These are phyloP conservation scores for Cheilosia urbana DNA, from an alignment of 2,888 invertebrate species.

Conservation along the genomic window DNA sequence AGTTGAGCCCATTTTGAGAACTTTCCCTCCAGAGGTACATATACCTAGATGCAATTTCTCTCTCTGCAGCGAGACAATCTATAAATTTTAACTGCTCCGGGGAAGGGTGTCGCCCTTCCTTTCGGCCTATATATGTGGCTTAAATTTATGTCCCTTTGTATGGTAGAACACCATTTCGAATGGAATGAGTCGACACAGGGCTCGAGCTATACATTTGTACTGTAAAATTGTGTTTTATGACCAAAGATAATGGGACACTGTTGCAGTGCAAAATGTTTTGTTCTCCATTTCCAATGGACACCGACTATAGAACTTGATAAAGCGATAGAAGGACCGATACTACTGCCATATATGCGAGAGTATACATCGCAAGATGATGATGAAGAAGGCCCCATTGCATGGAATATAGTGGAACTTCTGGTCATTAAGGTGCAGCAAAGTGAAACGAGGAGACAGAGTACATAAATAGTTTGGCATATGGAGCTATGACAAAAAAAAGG, in stretches of 20 bases:
- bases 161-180: conserved; percentile 46
- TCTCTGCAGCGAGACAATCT: conserved; percentile 54
- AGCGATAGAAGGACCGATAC: conserved; percentile 47
- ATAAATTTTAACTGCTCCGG: conserved; percentile 63
- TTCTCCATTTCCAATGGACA: conserved; percentile 66
- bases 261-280: conserved; percentile 65
- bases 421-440: conserved; percentile 72
- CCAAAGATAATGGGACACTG: conserved; percentile 72
- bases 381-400: conserved; percentile 31
- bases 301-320: conserved; percentile 45
- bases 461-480: conserved; percentile 63
- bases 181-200: conserved; percentile 5
- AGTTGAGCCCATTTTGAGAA: conserved; percentile 42
- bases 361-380: conserved; percentile 18
- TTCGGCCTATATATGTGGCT: conserved; percentile 50
- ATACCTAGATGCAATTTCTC: conserved; percentile 34
- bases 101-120: conserved; percentile 22
- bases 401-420: conserved; percentile 28
- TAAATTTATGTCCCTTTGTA: conserved; percentile 62
- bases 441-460: conserved; percentile 64
- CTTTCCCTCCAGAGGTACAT: conserved; percentile 8
- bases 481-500: not conserved
- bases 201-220: conserved; percentile 26
- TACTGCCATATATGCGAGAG: not conserved
- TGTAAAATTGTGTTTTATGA: conserved; percentile 75